A percentile compares a stretch with the other conserved stretches of the same genome.
Evolutionary conservation across 2,113 vertebrate genomes (phyloP).

Genomic region (Prunella fulvescens): DNA sequence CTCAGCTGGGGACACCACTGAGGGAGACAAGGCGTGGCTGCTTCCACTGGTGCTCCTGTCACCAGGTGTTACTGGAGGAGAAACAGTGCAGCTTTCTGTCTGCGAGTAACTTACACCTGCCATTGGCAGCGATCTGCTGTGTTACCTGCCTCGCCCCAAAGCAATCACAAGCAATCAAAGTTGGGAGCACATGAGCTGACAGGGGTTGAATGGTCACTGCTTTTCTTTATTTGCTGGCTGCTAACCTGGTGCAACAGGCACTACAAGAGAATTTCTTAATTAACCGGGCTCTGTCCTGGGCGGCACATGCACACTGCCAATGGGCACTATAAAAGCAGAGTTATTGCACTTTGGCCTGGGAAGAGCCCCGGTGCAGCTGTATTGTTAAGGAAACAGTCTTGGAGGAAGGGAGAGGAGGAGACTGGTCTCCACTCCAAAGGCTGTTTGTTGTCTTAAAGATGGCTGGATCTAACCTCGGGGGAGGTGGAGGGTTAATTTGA

Average conservation of each 20-base stretch:
- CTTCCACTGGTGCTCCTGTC: neutral
- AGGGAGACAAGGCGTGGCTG: neutral
- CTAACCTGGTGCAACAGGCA: neutral
- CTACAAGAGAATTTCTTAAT: neutral
- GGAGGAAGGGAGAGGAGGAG: neutral
- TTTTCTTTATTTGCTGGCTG: slow-evolving; percentile 4
- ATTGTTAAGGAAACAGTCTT: neutral
- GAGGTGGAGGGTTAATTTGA: neutral
- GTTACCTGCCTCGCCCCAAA: neutral
- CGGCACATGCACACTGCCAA: accelerated
- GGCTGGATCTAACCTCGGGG: neutral
- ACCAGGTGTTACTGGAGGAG: neutral
- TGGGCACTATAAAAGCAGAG: neutral
- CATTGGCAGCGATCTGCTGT: neutral
- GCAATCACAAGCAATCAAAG: slow-evolving; percentile 9
- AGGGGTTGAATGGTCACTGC: neutral
- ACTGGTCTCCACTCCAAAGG: neutral
- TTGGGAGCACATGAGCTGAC: neutral
- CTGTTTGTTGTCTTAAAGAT: neutral
- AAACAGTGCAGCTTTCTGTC: neutral
- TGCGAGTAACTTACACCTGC: neutral
- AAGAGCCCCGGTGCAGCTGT: neutral
- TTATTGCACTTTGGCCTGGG: neutral
- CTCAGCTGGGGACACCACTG: neutral
- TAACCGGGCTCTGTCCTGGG: neutral